A percentile compares a stretch with the other conserved stretches of the same genome.
Conservation (phyloP, 2,797 vertebrate genomes). For the Enteromius paludinosus region DNA sequence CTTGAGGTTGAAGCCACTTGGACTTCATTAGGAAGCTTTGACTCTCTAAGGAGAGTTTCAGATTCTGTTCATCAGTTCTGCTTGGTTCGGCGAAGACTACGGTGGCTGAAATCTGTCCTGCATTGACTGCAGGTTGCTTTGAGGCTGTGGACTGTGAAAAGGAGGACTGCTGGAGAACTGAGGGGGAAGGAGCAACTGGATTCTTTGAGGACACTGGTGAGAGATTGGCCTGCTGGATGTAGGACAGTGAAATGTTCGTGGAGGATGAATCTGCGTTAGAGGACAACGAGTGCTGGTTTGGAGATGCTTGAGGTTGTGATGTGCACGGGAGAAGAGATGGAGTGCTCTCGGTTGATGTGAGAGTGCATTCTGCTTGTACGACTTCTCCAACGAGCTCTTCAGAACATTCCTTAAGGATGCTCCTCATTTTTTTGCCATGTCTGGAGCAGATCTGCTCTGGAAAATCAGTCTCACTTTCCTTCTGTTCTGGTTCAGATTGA, state of each 20-base stretch:
- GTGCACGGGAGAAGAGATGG: slow-evolving; percentile 40
- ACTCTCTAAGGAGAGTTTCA: slow-evolving; percentile 59
- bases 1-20: slow-evolving; percentile 68
- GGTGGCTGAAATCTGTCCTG: neutral
- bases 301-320: slow-evolving; percentile 47
- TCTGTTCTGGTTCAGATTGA: neutral
- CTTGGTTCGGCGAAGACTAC: slow-evolving; percentile 8
- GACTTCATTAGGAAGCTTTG: slow-evolving; percentile 64
- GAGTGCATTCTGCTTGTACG: slow-evolving; percentile 42
- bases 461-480: neutral
- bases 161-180: slow-evolving; percentile 1
- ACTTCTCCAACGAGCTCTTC: slow-evolving; percentile 58
- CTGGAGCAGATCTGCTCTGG: slow-evolving; percentile 74
- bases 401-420: slow-evolving; percentile 74
- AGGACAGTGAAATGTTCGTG: neutral
- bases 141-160: slow-evolving; percentile 9
- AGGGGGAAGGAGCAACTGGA: slow-evolving; percentile 1
- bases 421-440: slow-evolving; percentile 76
- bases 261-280: slow-evolving; percentile 38
- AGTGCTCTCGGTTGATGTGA: slow-evolving; percentile 17
- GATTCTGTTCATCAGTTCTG: neutral
- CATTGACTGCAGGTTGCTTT: slow-evolving; percentile 8
- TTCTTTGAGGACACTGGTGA: neutral
- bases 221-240: slow-evolving; percentile 12
- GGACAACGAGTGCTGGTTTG: slow-evolving; percentile 36